phyloP scores from a whole-genome alignment of 2,797 vertebrate genomes.

The Fistularia tabacaria region DNA sequence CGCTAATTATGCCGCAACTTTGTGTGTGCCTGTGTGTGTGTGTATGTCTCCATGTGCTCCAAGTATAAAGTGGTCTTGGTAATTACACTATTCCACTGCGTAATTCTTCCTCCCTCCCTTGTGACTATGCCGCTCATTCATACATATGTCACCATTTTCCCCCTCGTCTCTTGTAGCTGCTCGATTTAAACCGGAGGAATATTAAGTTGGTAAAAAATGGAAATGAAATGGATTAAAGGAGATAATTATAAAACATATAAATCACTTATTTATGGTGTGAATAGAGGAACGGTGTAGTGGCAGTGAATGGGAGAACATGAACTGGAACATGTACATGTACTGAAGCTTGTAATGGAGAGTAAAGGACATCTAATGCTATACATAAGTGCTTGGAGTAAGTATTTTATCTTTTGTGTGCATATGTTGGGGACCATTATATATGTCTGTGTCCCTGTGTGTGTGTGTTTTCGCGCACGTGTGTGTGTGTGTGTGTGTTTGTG shows the following conservation, averaged over 20 bases:
- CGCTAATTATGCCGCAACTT: constrained; percentile 10
- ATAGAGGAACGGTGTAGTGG: constrained; percentile 7
- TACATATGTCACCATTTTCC: constrained; percentile 18
- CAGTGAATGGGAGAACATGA: no score
- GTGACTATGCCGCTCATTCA: constrained; percentile 15
- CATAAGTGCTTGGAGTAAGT: constrained; percentile 20
- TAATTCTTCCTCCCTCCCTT: constrained; percentile 19
- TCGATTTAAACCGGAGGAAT: constrained; percentile 27
- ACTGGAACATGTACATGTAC: constrained; percentile 12
- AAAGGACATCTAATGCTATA: constrained; percentile 26
- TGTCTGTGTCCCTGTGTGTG: constrained; percentile 2
- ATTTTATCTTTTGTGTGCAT: constrained; percentile 55
- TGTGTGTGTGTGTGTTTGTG: no score
- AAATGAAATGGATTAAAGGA: constrained; percentile 14
- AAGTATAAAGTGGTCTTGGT: constrained; percentile 31
- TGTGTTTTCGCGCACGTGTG: no score
- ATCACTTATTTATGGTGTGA: constrained; percentile 26
- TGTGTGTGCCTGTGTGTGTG: background rate
- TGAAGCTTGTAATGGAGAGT: constrained; percentile 12
- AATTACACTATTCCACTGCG: constrained; percentile 34
- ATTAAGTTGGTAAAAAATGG: constrained; percentile 12
- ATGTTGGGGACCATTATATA: constrained; percentile 24
- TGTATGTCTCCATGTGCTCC: constrained; percentile 1
- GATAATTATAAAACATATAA: constrained; percentile 28
- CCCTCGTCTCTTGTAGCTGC: constrained; percentile 22